These are phyloP conservation scores for Scophthalmus maximus DNA, from an alignment of 2,113 vertebrate species.

Conservation along the genomic window DNA sequence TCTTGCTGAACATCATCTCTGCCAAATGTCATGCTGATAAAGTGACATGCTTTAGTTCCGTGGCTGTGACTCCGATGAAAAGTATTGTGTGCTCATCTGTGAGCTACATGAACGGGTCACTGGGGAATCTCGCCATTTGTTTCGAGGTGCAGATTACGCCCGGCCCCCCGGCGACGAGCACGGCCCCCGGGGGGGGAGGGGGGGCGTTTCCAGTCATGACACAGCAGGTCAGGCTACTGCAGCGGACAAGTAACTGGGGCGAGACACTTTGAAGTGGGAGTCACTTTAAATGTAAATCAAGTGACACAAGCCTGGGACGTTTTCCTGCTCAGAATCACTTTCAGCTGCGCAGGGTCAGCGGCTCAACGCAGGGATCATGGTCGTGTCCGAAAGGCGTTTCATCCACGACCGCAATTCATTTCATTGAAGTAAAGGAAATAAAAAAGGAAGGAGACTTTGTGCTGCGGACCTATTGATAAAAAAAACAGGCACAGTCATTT, in stretches of 20 bases:
- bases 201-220: constrained; percentile 45
- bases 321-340: constrained; percentile 1
- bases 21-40: too few species aligned
- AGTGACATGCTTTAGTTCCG: background rate
- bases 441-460: too few species aligned
- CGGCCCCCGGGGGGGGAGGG: too few species aligned
- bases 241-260: constrained; percentile 7
- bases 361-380: background rate
- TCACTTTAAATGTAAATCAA: constrained; percentile 61
- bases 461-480: too few species aligned
- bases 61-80: background rate
- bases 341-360: background rate
- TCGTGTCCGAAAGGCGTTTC: background rate
- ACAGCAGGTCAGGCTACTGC: constrained; percentile 35
- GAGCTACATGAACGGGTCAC: background rate
- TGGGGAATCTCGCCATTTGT: constrained; percentile 7
- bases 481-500: too few species aligned
- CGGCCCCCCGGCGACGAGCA: background rate
- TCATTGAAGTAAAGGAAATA: background rate
- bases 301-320: background rate
- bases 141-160: constrained; percentile 16
- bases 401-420: background rate
- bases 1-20: too few species aligned
- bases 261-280: constrained; percentile 34
- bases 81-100: constrained; percentile 13